Evolutionary conservation across 2,888 invertebrate genomes (phyloP).

Genomic region (Ceratothoa steindachneri): DNA sequence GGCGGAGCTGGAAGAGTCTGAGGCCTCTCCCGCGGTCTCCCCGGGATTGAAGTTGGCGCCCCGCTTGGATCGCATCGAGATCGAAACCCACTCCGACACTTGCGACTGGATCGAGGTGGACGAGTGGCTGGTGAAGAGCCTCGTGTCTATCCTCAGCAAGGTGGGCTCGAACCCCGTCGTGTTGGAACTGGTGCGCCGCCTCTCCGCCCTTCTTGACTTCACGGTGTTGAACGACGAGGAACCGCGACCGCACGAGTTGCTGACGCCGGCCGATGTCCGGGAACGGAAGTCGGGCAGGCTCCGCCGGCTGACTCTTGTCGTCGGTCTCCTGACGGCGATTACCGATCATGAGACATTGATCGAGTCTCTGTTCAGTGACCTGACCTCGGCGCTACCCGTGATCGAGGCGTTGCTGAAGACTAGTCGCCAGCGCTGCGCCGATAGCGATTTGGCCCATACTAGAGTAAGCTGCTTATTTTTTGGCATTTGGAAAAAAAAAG

Average conservation of each 20-base stretch:
- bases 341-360: conserved; percentile 24
- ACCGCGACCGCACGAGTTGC: neutral
- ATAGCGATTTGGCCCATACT: conserved; percentile 16
- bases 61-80: neutral
- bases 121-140: conserved; percentile 16
- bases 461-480: neutral
- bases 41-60: conserved; percentile 18
- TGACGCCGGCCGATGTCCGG: conserved; percentile 22
- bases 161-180: conserved; percentile 15
- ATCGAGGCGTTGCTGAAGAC: conserved; percentile 21
- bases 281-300: conserved; percentile 15
- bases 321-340: conserved; percentile 19
- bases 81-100: neutral
- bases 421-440: conserved; percentile 20
- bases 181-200: conserved; percentile 18
- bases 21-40: conserved; percentile 9
- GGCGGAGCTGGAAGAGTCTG: conserved; percentile 1
- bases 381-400: conserved; percentile 29
- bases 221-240: conserved; percentile 8
- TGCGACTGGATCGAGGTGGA: conserved; percentile 20
- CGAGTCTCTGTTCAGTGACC: conserved; percentile 22
- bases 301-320: conserved; percentile 11
- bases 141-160: conserved; percentile 19
- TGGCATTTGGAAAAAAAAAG: neutral
- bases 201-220: conserved; percentile 25